Evolutionary conservation across 2,888 invertebrate genomes (phyloP).

Genomic region (Dolichopus griseipennis): DNA sequence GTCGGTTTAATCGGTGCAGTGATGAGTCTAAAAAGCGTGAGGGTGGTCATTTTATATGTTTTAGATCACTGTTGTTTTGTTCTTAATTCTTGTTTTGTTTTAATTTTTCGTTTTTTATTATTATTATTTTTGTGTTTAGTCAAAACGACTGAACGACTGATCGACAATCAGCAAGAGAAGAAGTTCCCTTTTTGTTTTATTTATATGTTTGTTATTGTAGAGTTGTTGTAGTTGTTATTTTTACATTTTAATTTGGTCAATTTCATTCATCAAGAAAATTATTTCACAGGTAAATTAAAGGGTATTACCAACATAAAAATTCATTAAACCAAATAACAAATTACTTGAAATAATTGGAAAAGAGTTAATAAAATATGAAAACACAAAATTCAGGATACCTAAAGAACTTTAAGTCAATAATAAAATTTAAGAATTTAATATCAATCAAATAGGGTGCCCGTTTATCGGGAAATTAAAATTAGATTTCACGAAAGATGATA

Average conservation of each 20-base stretch:
- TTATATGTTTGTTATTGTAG: not conserved
- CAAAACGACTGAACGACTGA: not conserved
- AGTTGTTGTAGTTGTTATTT: too few relatives aligned
- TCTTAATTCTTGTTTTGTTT: not conserved
- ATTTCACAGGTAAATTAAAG: not conserved
- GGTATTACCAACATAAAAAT: too few relatives aligned
- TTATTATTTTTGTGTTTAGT: not conserved
- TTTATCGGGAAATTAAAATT: too few relatives aligned
- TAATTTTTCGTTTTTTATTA: not conserved
- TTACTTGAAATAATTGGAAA: too few relatives aligned
- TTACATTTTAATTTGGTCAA: not conserved
- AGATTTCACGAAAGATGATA: too few relatives aligned
- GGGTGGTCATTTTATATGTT: constrained; percentile 4
- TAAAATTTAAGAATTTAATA: too few relatives aligned
- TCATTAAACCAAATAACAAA: too few relatives aligned
- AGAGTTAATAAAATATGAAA: too few relatives aligned
- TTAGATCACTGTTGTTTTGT: not conserved
- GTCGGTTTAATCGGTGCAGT: not conserved
- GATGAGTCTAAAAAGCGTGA: not conserved
- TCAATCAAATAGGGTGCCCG: too few relatives aligned
- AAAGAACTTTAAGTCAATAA: too few relatives aligned
- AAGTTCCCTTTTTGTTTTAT: not conserved
- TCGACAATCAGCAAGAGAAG: not conserved
- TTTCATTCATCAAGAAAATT: not conserved
- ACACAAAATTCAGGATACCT: too few relatives aligned